Conservation (phyloP, 2,797 vertebrate genomes). For the Coendou prehensilis region DNA sequence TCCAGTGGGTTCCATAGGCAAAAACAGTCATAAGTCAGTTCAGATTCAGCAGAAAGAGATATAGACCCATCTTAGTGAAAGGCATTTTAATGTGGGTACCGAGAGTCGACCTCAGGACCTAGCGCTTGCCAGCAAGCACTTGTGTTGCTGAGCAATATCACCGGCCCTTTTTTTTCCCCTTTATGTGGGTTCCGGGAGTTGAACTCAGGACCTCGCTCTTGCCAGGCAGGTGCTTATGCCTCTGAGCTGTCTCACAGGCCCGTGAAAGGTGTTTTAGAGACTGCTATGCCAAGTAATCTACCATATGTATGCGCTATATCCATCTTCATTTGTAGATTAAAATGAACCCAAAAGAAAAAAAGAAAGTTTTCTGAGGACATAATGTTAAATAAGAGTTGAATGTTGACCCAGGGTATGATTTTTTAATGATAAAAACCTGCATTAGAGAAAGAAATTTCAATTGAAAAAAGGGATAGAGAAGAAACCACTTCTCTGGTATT, state of each 20-base stretch:
- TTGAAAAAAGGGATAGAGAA: neutral
- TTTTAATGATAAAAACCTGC: neutral
- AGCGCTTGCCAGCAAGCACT: no score
- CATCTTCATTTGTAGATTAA: neutral
- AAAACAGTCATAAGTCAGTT: neutral
- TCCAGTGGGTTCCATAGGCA: neutral
- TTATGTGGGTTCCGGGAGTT: no score
- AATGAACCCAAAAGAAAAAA: neutral
- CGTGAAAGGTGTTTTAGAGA: no score
- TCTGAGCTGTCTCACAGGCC: no score
- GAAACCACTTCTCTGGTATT: neutral
- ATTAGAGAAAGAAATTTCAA: neutral
- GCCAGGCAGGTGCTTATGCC: no score
- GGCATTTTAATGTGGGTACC: no score
- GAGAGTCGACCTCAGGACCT: no score
- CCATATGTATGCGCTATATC: neutral
- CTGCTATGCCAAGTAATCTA: neutral
- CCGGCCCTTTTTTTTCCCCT: no score
- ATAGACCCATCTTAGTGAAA: fast-evolving
- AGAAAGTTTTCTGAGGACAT: neutral
- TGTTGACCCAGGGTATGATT: neutral
- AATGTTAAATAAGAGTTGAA: neutral
- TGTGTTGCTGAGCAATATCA: no score
- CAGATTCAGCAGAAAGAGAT: neutral
- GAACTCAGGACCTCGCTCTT: no score